Conservation (phyloP, 2,888 invertebrate species). For the Alloscopus bannaensis region DNA sequence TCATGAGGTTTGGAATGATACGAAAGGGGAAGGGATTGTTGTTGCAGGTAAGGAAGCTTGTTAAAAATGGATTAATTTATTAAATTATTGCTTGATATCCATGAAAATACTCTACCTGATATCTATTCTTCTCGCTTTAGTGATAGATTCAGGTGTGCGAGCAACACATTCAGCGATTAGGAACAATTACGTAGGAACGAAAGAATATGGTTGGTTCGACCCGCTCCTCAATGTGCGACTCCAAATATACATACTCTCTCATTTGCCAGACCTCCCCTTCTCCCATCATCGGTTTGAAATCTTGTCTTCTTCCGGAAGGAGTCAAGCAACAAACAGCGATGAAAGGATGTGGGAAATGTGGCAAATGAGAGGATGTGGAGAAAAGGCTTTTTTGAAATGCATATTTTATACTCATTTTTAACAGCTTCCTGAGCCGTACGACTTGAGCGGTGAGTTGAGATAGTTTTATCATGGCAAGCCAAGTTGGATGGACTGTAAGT, state of each 20-base stretch:
- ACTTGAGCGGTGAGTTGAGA: not conserved
- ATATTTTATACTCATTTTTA: not conserved
- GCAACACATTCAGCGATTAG: constrained; percentile 15
- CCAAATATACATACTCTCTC: not conserved
- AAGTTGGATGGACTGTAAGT: too few species aligned
- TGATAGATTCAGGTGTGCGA: constrained; percentile 45
- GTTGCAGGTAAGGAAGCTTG: constrained; percentile 20
- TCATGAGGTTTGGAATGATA: constrained; percentile 35
- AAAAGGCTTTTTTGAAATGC: not conserved
- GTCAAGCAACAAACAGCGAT: too few species aligned
- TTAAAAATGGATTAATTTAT: not conserved
- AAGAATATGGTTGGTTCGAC: constrained; percentile 48
- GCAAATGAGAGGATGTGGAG: too few species aligned
- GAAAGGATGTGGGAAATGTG: too few species aligned
- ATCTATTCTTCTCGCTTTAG: too few species aligned
- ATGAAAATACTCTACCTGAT: too few species aligned
- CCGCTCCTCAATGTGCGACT: constrained; percentile 35
- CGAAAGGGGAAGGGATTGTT: constrained; percentile 34
- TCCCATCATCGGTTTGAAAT: not conserved
- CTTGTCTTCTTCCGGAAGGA: too few species aligned
- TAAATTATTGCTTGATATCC: not conserved
- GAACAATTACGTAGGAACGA: constrained; percentile 40
- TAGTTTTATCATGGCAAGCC: too few species aligned
- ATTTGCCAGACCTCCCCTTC: not conserved
- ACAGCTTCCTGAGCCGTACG: not conserved